phyloP scores from a whole-genome alignment of 2,113 vertebrate genomes.

The Cyanoramphus novaezelandiae region DNA sequence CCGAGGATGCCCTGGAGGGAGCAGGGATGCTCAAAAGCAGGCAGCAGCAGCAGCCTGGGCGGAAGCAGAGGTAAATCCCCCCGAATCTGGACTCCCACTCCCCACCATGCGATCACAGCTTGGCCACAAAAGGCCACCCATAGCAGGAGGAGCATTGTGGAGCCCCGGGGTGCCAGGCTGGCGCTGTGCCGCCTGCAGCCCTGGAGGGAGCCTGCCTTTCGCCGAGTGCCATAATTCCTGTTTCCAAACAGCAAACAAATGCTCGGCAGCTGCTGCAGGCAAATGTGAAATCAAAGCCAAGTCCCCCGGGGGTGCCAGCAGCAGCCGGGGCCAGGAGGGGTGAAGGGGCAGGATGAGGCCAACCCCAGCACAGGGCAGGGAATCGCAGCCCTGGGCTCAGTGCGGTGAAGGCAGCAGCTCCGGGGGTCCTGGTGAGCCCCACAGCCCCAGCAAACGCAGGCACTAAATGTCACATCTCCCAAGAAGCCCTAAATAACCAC shows the following conservation, averaged over 20 bases:
- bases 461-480: background rate
- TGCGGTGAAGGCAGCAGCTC: background rate
- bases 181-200: background rate
- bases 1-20: background rate
- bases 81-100: rapidly evolving
- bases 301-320: background rate
- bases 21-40: background rate
- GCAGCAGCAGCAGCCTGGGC: background rate
- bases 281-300: background rate
- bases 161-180: background rate
- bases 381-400: rapidly evolving
- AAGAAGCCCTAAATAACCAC: background rate
- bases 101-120: rapidly evolving
- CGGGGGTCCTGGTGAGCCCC: rapidly evolving
- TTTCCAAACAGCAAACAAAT: background rate
- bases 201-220: background rate
- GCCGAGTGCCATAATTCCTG: rapidly evolving
- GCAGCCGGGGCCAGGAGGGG: background rate
- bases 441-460: rapidly evolving
- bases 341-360: background rate
- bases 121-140: background rate
- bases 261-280: background rate
- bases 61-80: background rate
- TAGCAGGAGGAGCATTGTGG: background rate
- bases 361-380: rapidly evolving